phyloP scores from a whole-genome alignment of 1,140 invertebrate species.

The Idris sp. region DNA sequence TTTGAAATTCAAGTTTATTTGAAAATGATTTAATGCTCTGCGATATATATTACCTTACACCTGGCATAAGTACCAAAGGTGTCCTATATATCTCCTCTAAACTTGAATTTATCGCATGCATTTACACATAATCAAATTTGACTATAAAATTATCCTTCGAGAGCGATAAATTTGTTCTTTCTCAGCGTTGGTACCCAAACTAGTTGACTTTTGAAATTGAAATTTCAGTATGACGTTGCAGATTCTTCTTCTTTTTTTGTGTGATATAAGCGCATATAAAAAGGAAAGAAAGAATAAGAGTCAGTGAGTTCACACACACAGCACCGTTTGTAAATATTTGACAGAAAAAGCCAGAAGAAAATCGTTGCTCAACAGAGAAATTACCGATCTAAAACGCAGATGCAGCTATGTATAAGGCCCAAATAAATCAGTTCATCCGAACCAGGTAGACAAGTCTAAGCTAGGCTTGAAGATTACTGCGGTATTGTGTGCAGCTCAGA shows the following conservation, averaged over 20 bases:
- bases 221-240: no score
- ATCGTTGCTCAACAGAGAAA: constrained; percentile 44
- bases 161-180: no score
- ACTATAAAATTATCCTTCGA: constrained; percentile 20
- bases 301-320: no score
- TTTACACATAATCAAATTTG: constrained; percentile 47
- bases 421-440: constrained; percentile 78
- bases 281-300: no score
- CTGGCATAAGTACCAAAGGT: constrained; percentile 46
- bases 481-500: constrained; percentile 62
- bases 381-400: constrained; percentile 68
- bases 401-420: constrained; percentile 72
- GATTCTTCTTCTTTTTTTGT: no score
- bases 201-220: no score
- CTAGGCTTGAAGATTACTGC: constrained; percentile 21
- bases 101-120: constrained; percentile 42
- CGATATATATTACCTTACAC: constrained; percentile 44
- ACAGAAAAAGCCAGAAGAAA: constrained; percentile 23
- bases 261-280: no score
- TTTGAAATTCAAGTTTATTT: constrained; percentile 46
- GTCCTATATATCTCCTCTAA: constrained; percentile 43
- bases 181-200: no score
- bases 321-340: constrained; percentile 37
- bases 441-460: constrained; percentile 69
- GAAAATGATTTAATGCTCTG: constrained; percentile 56